These are phyloP conservation scores for Eristalis pertinax DNA, from an alignment of 2,888 invertebrate species.

Conservation along the genomic window DNA sequence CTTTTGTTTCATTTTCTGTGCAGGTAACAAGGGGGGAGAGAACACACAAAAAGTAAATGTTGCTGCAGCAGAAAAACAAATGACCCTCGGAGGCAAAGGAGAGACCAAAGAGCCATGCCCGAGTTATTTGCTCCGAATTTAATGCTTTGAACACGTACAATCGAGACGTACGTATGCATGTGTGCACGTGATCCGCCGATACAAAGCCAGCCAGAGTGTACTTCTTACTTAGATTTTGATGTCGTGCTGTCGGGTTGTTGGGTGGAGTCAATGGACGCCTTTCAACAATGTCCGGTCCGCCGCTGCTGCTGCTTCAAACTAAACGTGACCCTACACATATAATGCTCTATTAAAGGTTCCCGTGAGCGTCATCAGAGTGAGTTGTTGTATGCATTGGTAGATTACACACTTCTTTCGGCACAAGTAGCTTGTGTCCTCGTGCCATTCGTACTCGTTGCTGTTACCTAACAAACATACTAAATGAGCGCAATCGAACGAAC, in stretches of 20 bases:
- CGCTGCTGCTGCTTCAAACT: slow-evolving; percentile 28
- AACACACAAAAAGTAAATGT: slow-evolving; percentile 13
- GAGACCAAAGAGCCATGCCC: slow-evolving; percentile 57
- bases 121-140: slow-evolving; percentile 64
- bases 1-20: slow-evolving; percentile 44
- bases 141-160: slow-evolving; percentile 63
- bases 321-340: slow-evolving; percentile 66
- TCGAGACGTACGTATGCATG: not conserved
- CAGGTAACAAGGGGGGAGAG: slow-evolving; percentile 17
- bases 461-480: slow-evolving; percentile 6
- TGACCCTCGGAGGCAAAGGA: slow-evolving; percentile 54
- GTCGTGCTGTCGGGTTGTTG: slow-evolving; percentile 41
- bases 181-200: not conserved
- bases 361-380: slow-evolving; percentile 26
- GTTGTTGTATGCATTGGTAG: slow-evolving; percentile 36
- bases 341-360: slow-evolving; percentile 55
- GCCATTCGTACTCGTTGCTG: not conserved
- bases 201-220: slow-evolving; percentile 15
- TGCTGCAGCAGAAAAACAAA: slow-evolving; percentile 51
- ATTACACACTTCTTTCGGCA: not conserved
- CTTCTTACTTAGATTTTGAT: slow-evolving; percentile 54
- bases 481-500: not conserved
- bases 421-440: not conserved
- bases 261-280: slow-evolving; percentile 70
- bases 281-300: slow-evolving; percentile 63